Base-by-base conservation (phyloP, 2,797 vertebrate genomes). In the Muscicapa striata region DNA sequence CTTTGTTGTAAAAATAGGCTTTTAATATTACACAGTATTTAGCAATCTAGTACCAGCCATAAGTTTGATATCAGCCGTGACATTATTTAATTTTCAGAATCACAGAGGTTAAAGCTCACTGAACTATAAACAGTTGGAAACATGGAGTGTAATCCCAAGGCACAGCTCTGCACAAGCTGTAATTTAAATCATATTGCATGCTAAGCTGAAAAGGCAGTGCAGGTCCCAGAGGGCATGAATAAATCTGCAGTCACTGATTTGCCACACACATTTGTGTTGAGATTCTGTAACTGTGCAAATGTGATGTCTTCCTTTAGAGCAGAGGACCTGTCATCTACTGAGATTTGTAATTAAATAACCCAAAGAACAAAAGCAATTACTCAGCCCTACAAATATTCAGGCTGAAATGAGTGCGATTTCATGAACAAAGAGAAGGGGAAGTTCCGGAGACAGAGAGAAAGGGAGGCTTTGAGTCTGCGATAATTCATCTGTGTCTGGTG, bases 101-200 rank as follows among this genome's bases (percentile, higher is more conserved):
- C 67, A 94, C 66, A 78, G 89, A 96, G 86, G 96, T 94, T 95
- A 95, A 96, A 94, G 85, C 86, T 97, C 79, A 94, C 54, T 96
- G 84, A 96, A 97, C 81, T 97, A 78, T 96, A 96, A 97, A 94
- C 96, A 95, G 91, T 89, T 92, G 87, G 89, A 93, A 93, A 92
- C 62, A 93, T 67, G 92, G 90, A 84, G 73, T 93, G 88, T 77
- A 96, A 95, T 76, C 93, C 95, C 91, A 87, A 96, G 95, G 93
- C 69, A 95, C 88, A 90, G 82, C 87, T 96, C 78, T 90, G 54
- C 90, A 94, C 96, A 96, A 94, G 87, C 84, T 96, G 89, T 93
- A 96, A 96, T 95, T 97, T 95, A 96, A 96, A 97, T 97, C 89
- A 93, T 90, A 95, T 89, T 93, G 77, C 94, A 94, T 79, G 81